phyloP scores from a whole-genome alignment of 2,888 invertebrate species.

The Xanthorhoe designata region DNA sequence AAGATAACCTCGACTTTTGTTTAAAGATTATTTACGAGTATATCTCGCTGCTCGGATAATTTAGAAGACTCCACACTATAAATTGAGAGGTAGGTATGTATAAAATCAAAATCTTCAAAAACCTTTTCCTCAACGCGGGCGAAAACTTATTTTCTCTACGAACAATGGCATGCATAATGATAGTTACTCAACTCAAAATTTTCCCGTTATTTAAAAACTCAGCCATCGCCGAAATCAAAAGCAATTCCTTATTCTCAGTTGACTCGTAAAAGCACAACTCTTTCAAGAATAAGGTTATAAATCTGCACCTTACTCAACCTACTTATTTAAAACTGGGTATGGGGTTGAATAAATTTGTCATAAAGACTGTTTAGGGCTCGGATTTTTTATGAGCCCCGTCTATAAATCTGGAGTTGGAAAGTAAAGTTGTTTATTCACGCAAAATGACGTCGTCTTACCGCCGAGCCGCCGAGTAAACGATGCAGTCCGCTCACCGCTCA shows the following conservation, averaged over 20 bases:
- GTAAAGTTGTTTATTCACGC: conserved; percentile 32
- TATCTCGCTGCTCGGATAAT: too few relatives aligned
- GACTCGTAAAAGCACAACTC: conserved; percentile 32
- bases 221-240: conserved; percentile 25
- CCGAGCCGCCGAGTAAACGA: conserved; percentile 12
- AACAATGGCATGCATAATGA: background rate
- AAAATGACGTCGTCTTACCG: conserved; percentile 26
- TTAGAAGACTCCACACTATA: too few relatives aligned
- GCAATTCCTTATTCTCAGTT: conserved; percentile 24
- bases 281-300: conserved; percentile 35
- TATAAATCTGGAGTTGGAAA: conserved; percentile 48
- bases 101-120: background rate
- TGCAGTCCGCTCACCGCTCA: background rate
- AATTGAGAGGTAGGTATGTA: too few relatives aligned
- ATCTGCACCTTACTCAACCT: conserved; percentile 39
- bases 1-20: background rate
- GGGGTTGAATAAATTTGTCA: conserved; percentile 48
- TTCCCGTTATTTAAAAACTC: conserved; percentile 5
- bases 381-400: conserved; percentile 48
- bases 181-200: conserved; percentile 2
- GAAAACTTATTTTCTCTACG: conserved; percentile 19
- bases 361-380: conserved; percentile 52
- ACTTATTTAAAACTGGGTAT: conserved; percentile 44
- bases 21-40: too few relatives aligned
- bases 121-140: background rate